Evolutionary conservation across 2,113 vertebrate species (phyloP).

Genomic region (Microcebus tavaratra): DNA sequence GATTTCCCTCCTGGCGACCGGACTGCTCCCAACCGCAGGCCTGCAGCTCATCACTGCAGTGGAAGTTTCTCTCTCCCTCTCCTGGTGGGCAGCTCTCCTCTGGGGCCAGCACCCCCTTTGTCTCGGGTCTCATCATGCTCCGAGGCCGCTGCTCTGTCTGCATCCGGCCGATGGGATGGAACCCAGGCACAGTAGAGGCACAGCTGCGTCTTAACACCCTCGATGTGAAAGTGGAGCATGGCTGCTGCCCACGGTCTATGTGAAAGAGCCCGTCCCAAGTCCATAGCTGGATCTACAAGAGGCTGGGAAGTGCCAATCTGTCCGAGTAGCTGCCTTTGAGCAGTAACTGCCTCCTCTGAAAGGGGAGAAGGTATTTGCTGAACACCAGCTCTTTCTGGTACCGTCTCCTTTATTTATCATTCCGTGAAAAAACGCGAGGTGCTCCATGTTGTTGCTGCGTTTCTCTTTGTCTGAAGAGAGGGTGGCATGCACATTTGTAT

Average conservation of each 20-base stretch:
- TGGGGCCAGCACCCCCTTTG: not conserved
- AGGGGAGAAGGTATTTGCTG: not conserved
- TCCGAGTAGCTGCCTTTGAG: not conserved
- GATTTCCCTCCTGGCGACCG: not conserved
- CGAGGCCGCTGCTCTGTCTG: accelerated
- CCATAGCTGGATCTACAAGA: accelerated
- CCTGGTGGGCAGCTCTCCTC: not conserved
- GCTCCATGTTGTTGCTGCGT: not conserved
- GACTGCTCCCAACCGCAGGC: accelerated
- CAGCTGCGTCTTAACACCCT: not conserved
- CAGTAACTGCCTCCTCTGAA: accelerated
- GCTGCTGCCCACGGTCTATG: not conserved
- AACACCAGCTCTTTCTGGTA: not conserved
- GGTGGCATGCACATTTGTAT: not conserved
- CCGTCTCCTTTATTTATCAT: not conserved
- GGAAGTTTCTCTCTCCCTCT: not conserved
- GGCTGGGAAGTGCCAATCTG: accelerated
- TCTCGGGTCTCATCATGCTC: not conserved
- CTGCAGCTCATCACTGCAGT: accelerated
- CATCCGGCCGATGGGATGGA: not conserved
- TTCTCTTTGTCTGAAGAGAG: not conserved
- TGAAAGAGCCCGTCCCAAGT: accelerated
- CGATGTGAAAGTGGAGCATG: not conserved
- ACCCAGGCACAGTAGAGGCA: accelerated
- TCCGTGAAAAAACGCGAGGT: not conserved